Percentiles rank a stretch among this genome's conserved stretches.
These are phyloP conservation scores for Spilosoma lubricipeda DNA, from an alignment of 2,888 invertebrate genomes.

Conservation along the genomic window DNA sequence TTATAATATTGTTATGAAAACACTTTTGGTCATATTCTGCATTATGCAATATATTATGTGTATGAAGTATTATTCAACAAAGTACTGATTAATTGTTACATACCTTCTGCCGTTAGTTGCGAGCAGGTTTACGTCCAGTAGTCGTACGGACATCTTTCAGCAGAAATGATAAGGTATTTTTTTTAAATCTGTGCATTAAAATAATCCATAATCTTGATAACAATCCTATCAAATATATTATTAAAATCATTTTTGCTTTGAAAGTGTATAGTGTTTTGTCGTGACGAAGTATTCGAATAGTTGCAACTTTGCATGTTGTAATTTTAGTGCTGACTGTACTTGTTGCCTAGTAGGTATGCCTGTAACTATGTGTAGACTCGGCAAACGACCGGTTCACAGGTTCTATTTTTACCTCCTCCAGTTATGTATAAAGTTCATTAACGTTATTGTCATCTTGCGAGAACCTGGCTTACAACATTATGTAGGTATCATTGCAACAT, in stretches of 20 bases:
- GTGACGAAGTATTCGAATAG: background rate
- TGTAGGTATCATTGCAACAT: background rate
- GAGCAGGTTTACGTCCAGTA: too few species aligned
- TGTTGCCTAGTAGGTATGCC: background rate
- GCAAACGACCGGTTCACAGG: background rate
- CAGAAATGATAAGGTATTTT: too few species aligned
- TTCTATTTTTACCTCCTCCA: background rate
- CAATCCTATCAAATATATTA: too few species aligned
- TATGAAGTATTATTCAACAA: too few species aligned
- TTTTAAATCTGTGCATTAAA: too few species aligned
- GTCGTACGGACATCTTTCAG: too few species aligned
- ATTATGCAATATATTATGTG: too few species aligned
- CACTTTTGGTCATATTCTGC: too few species aligned
- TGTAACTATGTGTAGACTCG: background rate
- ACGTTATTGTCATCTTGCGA: background rate
- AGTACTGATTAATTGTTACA: too few species aligned
- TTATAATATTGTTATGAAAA: too few species aligned
- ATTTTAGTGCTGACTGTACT: background rate
- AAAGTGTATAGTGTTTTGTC: background rate
- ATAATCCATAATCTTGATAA: too few species aligned
- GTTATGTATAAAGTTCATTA: background rate
- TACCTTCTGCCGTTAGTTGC: too few species aligned
- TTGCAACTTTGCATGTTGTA: background rate
- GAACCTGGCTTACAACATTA: background rate
- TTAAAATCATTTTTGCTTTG: background rate